These are phyloP conservation scores for Limnephilus rhombicus DNA, from an alignment of 2,888 invertebrate species.

Conservation along the genomic window DNA sequence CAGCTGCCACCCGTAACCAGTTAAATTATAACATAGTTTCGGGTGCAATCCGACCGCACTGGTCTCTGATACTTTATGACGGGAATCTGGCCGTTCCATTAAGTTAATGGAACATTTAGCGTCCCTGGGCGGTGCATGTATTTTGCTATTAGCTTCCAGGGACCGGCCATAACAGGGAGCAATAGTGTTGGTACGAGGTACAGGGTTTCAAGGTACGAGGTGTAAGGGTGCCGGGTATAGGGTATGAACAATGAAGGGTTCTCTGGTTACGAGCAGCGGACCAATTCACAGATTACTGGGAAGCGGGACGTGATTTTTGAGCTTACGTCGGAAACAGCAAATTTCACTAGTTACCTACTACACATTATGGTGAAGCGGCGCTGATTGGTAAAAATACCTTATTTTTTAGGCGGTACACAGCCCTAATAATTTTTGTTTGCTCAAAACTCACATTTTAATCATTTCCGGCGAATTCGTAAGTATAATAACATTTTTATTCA, in stretches of 20 bases:
- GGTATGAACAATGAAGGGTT: background rate
- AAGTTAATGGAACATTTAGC: constrained; percentile 7
- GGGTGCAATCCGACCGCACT: background rate
- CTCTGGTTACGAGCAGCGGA: background rate
- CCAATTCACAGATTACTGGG: background rate
- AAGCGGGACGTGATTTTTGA: background rate
- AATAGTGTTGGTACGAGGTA: background rate
- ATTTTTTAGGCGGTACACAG: background rate
- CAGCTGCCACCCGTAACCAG: background rate
- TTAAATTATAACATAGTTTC: background rate
- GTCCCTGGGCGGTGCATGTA: background rate
- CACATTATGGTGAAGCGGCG: background rate
- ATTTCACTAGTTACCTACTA: background rate
- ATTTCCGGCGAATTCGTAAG: no score
- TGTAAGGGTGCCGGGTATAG: background rate
- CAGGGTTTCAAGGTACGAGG: background rate
- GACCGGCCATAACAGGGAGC: background rate
- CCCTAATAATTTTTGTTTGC: no score
- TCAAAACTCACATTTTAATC: no score
- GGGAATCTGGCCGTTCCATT: constrained; percentile 23
- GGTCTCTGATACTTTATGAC: background rate
- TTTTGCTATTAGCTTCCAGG: constrained; percentile 1
- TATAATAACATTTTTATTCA: no score
- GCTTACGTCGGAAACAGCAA: background rate
- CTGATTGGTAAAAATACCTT: background rate